Evolutionary conservation across 1,140 invertebrate species (phyloP).

Genomic region (Camponotus pennsylvanicus): DNA sequence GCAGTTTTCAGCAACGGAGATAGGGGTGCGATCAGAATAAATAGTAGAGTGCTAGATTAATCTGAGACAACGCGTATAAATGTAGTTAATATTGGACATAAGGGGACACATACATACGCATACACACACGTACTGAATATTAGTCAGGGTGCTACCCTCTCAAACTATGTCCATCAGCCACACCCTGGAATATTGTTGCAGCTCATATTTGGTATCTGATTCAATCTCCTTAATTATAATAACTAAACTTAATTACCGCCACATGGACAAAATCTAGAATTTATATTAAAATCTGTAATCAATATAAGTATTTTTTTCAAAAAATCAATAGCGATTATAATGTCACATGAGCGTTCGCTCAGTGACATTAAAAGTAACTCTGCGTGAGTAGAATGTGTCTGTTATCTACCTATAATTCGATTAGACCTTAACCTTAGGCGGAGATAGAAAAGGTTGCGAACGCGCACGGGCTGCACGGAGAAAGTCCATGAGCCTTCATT

Average conservation of each 20-base stretch:
- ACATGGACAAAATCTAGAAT: not conserved
- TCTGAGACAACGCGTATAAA: constrained; percentile 82
- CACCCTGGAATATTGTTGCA: constrained; percentile 73
- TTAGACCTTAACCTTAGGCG: constrained; percentile 81
- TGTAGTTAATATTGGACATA: constrained; percentile 68
- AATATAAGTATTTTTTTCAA: not conserved
- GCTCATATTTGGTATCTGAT: constrained; percentile 78
- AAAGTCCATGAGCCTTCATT: constrained; percentile 85
- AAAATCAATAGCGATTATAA: not conserved
- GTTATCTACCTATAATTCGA: constrained; percentile 82
- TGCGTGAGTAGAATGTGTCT: constrained; percentile 68
- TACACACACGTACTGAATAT: constrained; percentile 17
- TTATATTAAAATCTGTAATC: constrained; percentile 11
- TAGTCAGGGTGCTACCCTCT: constrained; percentile 72
- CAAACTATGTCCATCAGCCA: constrained; percentile 75
- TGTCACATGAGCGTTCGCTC: not conserved
- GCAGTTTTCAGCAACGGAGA: constrained; percentile 46
- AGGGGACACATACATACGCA: constrained; percentile 19
- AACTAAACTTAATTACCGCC: not conserved
- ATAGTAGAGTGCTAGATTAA: constrained; percentile 83
- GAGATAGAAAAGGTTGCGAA: constrained; percentile 76
- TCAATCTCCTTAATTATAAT: constrained; percentile 29
- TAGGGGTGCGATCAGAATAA: constrained; percentile 73
- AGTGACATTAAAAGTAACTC: constrained; percentile 49
- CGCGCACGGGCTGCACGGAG: constrained; percentile 71